Evolutionary conservation across 2,113 vertebrate genomes (phyloP).

Genomic region (Malurus melanocephalus): DNA sequence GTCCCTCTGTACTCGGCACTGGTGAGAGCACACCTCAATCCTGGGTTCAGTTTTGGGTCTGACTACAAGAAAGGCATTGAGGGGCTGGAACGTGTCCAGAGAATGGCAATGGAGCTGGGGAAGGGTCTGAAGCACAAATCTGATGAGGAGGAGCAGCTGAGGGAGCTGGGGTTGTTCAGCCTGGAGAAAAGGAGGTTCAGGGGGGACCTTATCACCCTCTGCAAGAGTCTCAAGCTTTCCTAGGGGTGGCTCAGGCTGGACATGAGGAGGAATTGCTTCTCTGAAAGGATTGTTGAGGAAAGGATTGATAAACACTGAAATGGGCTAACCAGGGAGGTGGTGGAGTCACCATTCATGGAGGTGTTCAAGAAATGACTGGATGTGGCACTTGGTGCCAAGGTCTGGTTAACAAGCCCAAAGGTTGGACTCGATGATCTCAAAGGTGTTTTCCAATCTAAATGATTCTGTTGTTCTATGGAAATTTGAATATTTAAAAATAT

Average conservation of each 20-base stretch:
- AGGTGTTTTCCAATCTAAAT: neutral
- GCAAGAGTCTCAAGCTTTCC: neutral
- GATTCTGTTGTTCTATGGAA: neutral
- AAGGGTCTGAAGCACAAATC: neutral
- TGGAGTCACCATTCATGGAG: neutral
- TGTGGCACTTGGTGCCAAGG: neutral
- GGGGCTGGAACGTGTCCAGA: neutral
- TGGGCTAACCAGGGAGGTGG: too few species aligned
- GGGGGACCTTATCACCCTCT: neutral
- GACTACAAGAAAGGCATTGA: neutral
- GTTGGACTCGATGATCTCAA: rapidly evolving
- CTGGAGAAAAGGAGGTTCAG: neutral
- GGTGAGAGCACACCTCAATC: neutral
- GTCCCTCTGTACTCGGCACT: rapidly evolving
- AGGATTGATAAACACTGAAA: neutral
- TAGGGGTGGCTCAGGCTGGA: neutral
- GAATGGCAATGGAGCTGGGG: rapidly evolving
- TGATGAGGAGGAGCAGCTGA: neutral
- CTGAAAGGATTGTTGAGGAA: neutral
- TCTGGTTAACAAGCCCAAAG: neutral
- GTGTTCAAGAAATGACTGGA: neutral
- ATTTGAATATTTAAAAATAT: neutral
- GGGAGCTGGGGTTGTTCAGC: neutral
- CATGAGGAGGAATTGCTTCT: neutral
- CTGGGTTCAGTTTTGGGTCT: neutral